Conservation (phyloP, 2,113 vertebrate genomes). For the Junco hyemalis region DNA sequence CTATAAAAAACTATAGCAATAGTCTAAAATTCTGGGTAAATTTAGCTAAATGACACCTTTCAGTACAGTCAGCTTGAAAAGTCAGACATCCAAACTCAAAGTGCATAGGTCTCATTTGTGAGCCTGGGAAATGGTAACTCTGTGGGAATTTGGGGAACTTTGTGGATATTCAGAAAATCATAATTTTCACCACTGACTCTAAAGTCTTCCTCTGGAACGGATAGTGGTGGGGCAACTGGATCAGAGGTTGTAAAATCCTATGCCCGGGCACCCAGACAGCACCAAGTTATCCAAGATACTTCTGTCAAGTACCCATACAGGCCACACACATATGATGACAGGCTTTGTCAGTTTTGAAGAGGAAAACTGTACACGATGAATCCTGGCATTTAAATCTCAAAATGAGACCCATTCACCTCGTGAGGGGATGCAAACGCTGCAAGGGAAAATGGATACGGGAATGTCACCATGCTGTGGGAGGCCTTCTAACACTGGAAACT, state of each 20-base stretch:
- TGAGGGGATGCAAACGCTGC: neutral
- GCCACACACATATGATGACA: conserved; percentile 27
- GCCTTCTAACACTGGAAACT: conserved; percentile 34
- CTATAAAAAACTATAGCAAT: neutral
- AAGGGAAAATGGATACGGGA: neutral
- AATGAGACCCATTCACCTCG: neutral
- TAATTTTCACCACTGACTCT: neutral
- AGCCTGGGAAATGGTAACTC: neutral
- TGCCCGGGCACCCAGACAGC: neutral
- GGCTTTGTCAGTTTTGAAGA: conserved; percentile 5
- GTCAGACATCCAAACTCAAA: neutral
- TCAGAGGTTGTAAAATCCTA: conserved; percentile 2
- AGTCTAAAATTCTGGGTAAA: neutral
- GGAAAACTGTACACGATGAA: neutral
- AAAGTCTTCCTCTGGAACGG: neutral
- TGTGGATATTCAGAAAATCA: neutral
- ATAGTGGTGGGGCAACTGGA: neutral
- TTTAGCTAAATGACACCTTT: neutral
- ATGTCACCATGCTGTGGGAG: conserved; percentile 27
- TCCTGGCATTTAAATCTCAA: conserved; percentile 26
- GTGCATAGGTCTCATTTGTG: neutral
- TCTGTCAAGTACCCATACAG: neutral
- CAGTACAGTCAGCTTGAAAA: neutral
- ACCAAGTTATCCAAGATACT: neutral
- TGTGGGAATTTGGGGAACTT: neutral